Percentiles rank a stretch among this genome's conserved stretches.
Conservation (phyloP, 1,140 invertebrate species). For the Pseudoatta argentina region DNA sequence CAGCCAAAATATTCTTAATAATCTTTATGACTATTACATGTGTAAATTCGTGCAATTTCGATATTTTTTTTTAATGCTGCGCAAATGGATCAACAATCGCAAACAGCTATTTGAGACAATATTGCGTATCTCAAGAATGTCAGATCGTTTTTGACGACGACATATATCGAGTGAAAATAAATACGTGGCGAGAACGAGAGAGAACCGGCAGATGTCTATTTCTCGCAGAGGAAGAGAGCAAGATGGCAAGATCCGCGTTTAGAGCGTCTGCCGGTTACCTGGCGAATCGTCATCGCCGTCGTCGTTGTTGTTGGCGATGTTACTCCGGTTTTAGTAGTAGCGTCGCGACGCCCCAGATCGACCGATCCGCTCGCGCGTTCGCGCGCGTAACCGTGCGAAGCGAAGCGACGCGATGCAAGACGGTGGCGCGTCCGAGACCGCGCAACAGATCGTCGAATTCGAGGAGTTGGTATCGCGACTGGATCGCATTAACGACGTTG, state of each 20-base stretch:
- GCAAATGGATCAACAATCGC: constrained; percentile 26
- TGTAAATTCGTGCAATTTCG: neutral
- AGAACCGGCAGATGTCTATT: neutral
- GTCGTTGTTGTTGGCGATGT: constrained; percentile 13
- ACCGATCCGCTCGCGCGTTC: constrained; percentile 51
- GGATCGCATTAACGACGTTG: constrained; percentile 82
- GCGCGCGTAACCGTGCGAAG: constrained; percentile 65
- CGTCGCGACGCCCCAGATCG: constrained; percentile 79
- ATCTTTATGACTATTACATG: neutral
- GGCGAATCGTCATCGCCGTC: constrained; percentile 26
- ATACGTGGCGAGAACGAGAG: constrained; percentile 18
- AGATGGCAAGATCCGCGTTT: constrained; percentile 60
- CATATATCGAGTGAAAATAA: constrained; percentile 36
- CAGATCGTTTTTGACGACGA: neutral
- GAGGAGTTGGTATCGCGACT: constrained; percentile 83
- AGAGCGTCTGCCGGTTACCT: constrained; percentile 54
- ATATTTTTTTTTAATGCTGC: constrained; percentile 7
- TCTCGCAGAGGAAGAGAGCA: constrained; percentile 25
- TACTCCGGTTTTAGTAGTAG: constrained; percentile 82
- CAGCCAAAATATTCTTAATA: no score
- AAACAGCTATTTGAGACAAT: neutral
- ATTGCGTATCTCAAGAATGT: neutral
- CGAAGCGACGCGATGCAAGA: constrained; percentile 74
- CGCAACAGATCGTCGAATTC: constrained; percentile 83
- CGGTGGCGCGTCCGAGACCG: constrained; percentile 74